Percentiles rank a stretch among this genome's conserved stretches.
Conservation (phyloP, 1,140 invertebrate species). For the Ostrea edulis region DNA sequence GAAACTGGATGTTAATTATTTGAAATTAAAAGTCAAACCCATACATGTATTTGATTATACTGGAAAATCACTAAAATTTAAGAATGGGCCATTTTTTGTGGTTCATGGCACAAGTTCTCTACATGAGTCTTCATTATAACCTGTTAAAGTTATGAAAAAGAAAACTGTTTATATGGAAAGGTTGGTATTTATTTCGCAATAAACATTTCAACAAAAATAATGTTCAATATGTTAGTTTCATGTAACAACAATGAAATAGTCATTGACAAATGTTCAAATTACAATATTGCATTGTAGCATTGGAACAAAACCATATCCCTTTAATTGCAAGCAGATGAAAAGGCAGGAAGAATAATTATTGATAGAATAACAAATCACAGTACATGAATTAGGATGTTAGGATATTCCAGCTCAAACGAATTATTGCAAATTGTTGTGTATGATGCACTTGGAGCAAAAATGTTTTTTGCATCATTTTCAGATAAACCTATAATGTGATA, state of each 20-base stretch:
- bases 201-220: background rate
- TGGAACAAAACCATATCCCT: background rate
- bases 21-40: no score
- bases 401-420: background rate
- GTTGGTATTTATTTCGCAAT: constrained; percentile 1
- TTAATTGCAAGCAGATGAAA: background rate
- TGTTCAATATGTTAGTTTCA: background rate
- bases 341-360: background rate
- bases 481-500: background rate
- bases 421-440: background rate
- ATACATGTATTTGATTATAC: no score
- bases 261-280: background rate
- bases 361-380: background rate
- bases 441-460: background rate
- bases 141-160: no score
- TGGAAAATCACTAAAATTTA: no score
- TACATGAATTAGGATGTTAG: background rate
- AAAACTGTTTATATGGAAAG: background rate
- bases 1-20: no score
- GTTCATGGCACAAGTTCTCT: no score
- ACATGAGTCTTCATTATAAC: no score
- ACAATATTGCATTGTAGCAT: background rate
- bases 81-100: no score
- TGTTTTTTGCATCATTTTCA: background rate
- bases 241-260: background rate